Percentiles rank a stretch among this genome's conserved stretches.
These are phyloP conservation scores for Hydropotes inermis DNA, from an alignment of 2,113 vertebrate genomes.

Conservation along the genomic window DNA sequence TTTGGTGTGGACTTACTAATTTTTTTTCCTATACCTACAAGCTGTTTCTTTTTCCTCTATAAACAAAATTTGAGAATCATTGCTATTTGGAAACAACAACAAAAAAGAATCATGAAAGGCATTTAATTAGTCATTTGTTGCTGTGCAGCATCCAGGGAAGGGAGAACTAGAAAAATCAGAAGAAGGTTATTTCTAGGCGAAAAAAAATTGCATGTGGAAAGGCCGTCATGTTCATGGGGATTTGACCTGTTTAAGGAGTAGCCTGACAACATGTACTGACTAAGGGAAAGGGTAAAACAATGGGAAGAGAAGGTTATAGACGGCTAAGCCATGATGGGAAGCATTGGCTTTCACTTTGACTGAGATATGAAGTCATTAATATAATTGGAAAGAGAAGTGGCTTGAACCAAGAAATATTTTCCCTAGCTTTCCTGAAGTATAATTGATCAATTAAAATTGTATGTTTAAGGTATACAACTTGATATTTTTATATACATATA, in stretches of 20 bases:
- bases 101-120: neutral
- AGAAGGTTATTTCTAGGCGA: neutral
- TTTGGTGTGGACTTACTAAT: neutral
- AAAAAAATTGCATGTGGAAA: neutral
- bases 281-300: neutral
- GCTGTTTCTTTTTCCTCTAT: neutral
- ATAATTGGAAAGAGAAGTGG: neutral
- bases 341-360: neutral
- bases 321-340: neutral
- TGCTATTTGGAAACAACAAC: neutral
- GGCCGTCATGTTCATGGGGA: neutral
- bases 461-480: neutral
- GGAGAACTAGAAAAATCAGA: neutral
- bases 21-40: neutral
- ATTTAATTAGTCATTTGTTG: neutral
- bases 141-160: neutral
- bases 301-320: neutral
- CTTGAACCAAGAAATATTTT: neutral
- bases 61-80: neutral
- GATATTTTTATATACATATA: neutral
- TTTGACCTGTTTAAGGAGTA: neutral
- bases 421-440: neutral
- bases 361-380: neutral
- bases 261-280: neutral
- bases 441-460: neutral